Conservation (phyloP, 2,797 vertebrate species). For the Macroramphosus scolopax region DNA sequence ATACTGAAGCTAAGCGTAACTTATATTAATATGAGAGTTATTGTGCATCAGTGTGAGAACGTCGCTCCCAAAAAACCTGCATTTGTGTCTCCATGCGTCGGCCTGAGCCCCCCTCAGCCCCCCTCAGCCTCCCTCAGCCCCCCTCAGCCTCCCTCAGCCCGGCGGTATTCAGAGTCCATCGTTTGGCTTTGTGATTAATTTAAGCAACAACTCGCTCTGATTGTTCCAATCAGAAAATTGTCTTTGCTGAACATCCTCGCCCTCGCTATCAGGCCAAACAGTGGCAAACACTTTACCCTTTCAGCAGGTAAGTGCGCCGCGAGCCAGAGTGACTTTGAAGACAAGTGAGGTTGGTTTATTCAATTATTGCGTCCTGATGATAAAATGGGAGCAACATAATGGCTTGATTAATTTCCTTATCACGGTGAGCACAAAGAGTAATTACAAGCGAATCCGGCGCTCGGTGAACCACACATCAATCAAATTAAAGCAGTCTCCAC, state of each 20-base stretch:
- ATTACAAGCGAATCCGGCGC: slow-evolving; percentile 83
- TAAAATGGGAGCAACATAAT: slow-evolving; percentile 77
- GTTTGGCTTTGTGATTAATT: slow-evolving; percentile 25
- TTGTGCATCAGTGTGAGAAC: too few relatives aligned
- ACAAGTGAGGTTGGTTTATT: slow-evolving; percentile 75
- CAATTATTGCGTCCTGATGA: slow-evolving; percentile 75
- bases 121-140: too few relatives aligned
- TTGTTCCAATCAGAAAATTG: slow-evolving; percentile 36
- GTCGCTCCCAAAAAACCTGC: too few relatives aligned
- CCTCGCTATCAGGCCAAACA: slow-evolving; percentile 51
- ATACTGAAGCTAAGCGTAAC: too few relatives aligned
- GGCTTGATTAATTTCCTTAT: slow-evolving; percentile 90
- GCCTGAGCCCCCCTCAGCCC: too few relatives aligned
- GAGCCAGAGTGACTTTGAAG: slow-evolving; percentile 61
- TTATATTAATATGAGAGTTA: too few relatives aligned
- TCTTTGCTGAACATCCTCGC: slow-evolving; percentile 17
- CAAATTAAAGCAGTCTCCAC: slow-evolving; percentile 71
- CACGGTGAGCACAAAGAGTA: slow-evolving; percentile 82
- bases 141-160: too few relatives aligned
- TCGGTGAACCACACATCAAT: slow-evolving; percentile 80
- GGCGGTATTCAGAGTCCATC: too few relatives aligned
- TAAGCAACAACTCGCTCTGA: slow-evolving; percentile 23
- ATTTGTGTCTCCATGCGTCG: too few relatives aligned
- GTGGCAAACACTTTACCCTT: slow-evolving; percentile 37
- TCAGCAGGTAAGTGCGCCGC: slow-evolving; percentile 10